These are phyloP conservation scores for Ephestia elutella DNA, from an alignment of 1,140 invertebrate species.

Conservation along the genomic window DNA sequence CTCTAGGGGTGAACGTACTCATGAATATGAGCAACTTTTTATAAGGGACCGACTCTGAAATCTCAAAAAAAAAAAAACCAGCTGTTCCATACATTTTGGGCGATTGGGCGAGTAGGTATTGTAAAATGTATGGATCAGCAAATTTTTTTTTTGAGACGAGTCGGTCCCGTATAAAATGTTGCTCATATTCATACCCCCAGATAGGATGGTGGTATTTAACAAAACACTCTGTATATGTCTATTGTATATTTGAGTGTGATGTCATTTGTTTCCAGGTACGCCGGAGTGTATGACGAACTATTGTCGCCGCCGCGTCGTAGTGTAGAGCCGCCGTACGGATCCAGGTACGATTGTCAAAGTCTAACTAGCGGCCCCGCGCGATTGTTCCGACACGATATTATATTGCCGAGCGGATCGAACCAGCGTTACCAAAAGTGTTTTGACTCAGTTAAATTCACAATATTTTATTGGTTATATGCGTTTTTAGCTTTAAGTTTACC, in stretches of 20 bases:
- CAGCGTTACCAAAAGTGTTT: conserved; percentile 40
- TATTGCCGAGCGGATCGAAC: conserved; percentile 62
- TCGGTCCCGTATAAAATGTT: too few species aligned
- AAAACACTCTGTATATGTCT: too few species aligned
- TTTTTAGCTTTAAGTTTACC: background rate
- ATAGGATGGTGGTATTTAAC: too few species aligned
- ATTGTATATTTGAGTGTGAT: background rate
- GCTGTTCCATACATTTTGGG: too few species aligned
- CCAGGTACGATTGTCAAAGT: conserved; percentile 70
- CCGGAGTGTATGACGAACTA: conserved; percentile 65
- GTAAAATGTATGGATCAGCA: too few species aligned
- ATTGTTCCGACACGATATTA: conserved; percentile 23
- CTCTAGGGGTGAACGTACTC: too few species aligned
- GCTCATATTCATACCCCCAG: too few species aligned
- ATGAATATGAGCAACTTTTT: too few species aligned
- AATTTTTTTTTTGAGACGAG: too few species aligned
- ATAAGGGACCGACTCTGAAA: too few species aligned
- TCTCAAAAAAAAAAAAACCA: too few species aligned
- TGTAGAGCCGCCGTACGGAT: conserved; percentile 65
- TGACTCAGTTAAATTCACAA: conserved; percentile 2
- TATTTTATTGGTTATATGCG: background rate
- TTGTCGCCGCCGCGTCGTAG: conserved; percentile 65
- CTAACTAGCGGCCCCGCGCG: conserved; percentile 51
- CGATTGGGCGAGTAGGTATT: too few species aligned
- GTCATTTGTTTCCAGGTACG: conserved; percentile 38